A percentile compares a stretch with the other conserved stretches of the same genome.
Conservation (phyloP, 2,113 vertebrate genomes). For the Cephalopterus ornatus region DNA sequence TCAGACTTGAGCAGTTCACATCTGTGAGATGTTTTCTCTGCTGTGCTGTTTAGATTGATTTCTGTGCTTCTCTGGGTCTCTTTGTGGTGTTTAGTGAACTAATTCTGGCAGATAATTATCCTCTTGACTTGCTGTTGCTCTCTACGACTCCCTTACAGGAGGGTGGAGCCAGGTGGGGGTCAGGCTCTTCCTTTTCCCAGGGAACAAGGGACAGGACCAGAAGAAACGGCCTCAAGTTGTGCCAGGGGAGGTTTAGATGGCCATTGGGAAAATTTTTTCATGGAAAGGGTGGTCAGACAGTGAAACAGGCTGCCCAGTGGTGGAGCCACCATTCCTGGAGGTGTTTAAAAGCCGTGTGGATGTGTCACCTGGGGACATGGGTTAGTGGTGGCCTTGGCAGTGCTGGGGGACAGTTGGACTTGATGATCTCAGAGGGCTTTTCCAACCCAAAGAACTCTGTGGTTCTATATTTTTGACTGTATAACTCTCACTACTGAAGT, state of each 20-base stretch:
- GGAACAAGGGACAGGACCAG: background rate
- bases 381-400: background rate
- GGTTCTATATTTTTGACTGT: background rate
- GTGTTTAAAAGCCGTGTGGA: background rate
- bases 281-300: background rate
- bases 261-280: background rate
- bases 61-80: background rate
- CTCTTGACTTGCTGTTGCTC: background rate
- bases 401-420: background rate
- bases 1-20: background rate
- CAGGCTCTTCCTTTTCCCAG: background rate
- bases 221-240: background rate
- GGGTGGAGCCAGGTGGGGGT: background rate
- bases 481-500: background rate
- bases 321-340: background rate
- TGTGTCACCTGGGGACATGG: background rate
- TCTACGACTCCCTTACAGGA: background rate
- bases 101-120: background rate
- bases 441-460: background rate
- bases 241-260: background rate
- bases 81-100: background rate
- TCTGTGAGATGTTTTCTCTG: background rate
- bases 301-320: background rate
- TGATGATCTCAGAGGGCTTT: background rate
- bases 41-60: background rate